Evolutionary conservation across 1,140 invertebrate genomes (phyloP), one percentile per base, ranked within the genome.

Genomic region (Gonioctena quinquepunctata): DNA sequence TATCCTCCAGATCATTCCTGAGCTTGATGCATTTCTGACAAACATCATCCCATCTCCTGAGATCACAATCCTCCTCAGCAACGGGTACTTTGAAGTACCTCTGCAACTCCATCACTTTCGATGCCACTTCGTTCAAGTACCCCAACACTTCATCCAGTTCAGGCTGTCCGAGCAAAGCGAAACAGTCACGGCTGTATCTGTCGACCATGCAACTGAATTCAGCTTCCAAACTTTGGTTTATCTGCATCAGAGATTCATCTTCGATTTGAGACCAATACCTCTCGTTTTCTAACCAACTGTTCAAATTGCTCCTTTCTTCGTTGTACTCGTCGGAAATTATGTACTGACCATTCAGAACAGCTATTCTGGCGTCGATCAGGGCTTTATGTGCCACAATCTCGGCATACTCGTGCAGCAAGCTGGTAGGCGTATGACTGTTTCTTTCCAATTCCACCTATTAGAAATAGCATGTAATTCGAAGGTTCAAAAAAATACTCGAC

Each of bases 351-450:
- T 84, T 85, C 27, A 92, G 80, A 28, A 91, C 87, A 16, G 85
- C 84, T 66, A 92, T 87, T 71, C 90, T 86, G 26, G 91, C 90
- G 81, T 93, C 91, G 21, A 93, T 87, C 27, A 93, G 83, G 33
- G 91, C 90, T 79, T 93, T 93, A 68, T 92, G 91, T 25, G 91
- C 91, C 33, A 92, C 86, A 49, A 93, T 86, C 80, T 93, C 91
- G 19, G 91, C 90, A 78, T 92, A 91, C 79, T 92, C 89, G 19
- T 85, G 83, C 69, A 93, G 77, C n/a, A 90, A 79, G 23, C 85
- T 85, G 82, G 83, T 88, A 73, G 75, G 52, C 82, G 87, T 79
- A 69, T 79, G 73, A 74, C 79, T 82, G 75, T 78, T 77, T 83
- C 87, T 66, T 77, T 87, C 80, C 74, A 85, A 77, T 84, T 88